A percentile compares a stretch with the other conserved stretches of the same genome.
phyloP scores from a whole-genome alignment of 2,113 vertebrate genomes.

The Candoia aspera region DNA sequence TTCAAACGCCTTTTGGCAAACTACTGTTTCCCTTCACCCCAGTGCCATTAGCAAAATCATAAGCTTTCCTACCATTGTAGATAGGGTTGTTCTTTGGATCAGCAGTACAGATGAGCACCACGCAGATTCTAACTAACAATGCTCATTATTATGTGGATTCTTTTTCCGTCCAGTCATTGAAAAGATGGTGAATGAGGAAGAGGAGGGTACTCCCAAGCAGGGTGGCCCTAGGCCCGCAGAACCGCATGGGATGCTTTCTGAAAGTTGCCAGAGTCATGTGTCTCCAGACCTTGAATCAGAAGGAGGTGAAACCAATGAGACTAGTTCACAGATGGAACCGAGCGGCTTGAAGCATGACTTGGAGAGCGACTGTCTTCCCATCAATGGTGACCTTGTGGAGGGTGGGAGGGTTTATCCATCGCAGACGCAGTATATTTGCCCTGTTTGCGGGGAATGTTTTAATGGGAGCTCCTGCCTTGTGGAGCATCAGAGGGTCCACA shows the following conservation, averaged over 20 bases:
- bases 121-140: neutral
- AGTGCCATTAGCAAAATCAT: neutral
- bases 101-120: neutral
- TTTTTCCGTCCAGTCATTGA: slow-evolving; percentile 4
- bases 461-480: slow-evolving; percentile 21
- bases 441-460: slow-evolving; percentile 34
- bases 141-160: neutral
- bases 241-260: neutral
- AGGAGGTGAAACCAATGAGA: neutral
- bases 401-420: neutral
- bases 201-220: slow-evolving; percentile 10
- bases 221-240: neutral
- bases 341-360: neutral
- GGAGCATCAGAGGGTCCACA: slow-evolving; percentile 28
- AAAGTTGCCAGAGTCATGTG: neutral
- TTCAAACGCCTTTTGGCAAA: neutral
- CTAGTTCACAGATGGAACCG: neutral
- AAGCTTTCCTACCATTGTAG: neutral
- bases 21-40: neutral
- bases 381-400: neutral
- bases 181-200: slow-evolving; percentile 37
- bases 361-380: neutral
- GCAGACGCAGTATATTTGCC: slow-evolving; percentile 43
- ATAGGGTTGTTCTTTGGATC: too few species aligned
- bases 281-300: neutral